Percentiles rank a stretch among this genome's conserved stretches.
These are phyloP conservation scores for Tiphia femorata DNA, from an alignment of 2,888 invertebrate species.

Conservation along the genomic window DNA sequence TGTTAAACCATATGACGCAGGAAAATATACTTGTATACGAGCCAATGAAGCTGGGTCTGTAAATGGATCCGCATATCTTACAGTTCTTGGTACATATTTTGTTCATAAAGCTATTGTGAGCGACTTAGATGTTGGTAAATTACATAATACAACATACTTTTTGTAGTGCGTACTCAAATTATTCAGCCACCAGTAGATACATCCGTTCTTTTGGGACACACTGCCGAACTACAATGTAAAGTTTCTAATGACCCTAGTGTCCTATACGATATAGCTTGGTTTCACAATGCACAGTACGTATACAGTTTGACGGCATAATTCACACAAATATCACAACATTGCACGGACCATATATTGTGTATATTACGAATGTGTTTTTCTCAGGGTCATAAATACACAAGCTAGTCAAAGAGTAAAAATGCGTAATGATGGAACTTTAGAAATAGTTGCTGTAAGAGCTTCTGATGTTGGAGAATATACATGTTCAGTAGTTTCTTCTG, in stretches of 20 bases:
- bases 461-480: constrained; percentile 95
- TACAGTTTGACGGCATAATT: neutral
- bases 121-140: neutral
- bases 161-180: constrained; percentile 91
- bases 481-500: constrained; percentile 89
- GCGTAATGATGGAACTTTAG: constrained; percentile 85
- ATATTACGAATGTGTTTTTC: constrained; percentile 21
- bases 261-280: constrained; percentile 89
- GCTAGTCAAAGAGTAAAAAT: constrained; percentile 81
- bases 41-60: constrained; percentile 91
- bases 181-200: constrained; percentile 94
- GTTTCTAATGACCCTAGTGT: constrained; percentile 92
- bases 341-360: neutral
- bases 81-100: constrained; percentile 76
- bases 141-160: neutral
- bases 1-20: constrained; percentile 86
- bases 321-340: constrained; percentile 7
- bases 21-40: constrained; percentile 90
- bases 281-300: constrained; percentile 85
- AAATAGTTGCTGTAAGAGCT: constrained; percentile 89
- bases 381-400: constrained; percentile 73
- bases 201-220: constrained; percentile 90
- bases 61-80: constrained; percentile 84
- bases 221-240: constrained; percentile 93
- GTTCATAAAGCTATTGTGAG: neutral